Conservation (phyloP, 2,888 invertebrate species). For the Epirrhoe alternata region DNA sequence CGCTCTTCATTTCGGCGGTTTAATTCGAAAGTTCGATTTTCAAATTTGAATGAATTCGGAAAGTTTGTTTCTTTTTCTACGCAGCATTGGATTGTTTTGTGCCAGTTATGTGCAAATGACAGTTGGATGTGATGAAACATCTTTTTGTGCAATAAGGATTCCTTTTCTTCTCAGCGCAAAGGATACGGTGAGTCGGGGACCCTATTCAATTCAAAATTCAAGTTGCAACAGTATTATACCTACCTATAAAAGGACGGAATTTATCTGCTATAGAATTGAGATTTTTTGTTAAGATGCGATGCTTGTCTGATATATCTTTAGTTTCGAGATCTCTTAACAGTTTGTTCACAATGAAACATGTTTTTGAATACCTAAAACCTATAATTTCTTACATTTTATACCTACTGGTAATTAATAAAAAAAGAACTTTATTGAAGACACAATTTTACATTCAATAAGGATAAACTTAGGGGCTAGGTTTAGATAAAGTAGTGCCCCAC, state of each 20-base stretch:
- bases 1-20: conserved; percentile 50
- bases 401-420: not conserved
- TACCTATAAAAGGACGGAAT: conserved; percentile 33
- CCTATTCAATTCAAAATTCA: conserved; percentile 54
- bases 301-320: not conserved
- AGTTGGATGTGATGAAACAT: conserved; percentile 64
- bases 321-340: not conserved
- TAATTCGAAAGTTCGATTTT: conserved; percentile 49
- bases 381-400: not conserved
- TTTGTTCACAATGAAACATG: not conserved
- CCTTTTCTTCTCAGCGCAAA: conserved; percentile 62
- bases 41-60: conserved; percentile 39
- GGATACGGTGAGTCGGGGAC: conserved; percentile 70
- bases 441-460: too few relatives aligned
- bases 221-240: conserved; percentile 51
- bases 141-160: conserved; percentile 75
- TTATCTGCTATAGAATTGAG: conserved; percentile 24
- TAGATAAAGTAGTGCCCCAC: too few relatives aligned
- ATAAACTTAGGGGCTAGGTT: too few relatives aligned
- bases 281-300: conserved; percentile 28
- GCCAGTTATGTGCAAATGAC: conserved; percentile 59
- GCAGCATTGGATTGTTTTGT: conserved; percentile 49
- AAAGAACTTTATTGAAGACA: too few relatives aligned
- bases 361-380: not conserved
- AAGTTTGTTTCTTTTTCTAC: conserved; percentile 42